phyloP scores from a whole-genome alignment of 2,888 invertebrate genomes.

The Ormia ochracea region DNA sequence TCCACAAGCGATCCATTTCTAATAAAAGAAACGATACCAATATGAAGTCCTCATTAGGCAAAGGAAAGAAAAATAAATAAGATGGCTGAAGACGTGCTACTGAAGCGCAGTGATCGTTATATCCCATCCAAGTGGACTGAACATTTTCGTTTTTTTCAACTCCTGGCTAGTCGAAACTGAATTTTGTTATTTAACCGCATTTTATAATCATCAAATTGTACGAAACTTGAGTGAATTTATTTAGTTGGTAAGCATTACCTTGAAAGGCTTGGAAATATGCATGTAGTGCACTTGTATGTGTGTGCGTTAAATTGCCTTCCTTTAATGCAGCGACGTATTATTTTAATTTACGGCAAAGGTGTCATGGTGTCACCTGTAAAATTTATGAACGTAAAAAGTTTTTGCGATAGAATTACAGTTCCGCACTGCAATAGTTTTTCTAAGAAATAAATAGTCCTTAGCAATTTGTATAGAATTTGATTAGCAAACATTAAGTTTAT shows the following conservation, averaged over 20 bases:
- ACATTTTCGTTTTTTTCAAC: background rate
- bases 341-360: constrained; percentile 31
- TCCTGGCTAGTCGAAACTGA: background rate
- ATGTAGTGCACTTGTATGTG: too few relatives aligned
- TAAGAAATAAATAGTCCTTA: background rate
- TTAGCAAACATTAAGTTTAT: background rate
- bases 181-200: background rate
- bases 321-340: background rate
- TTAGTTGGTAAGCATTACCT: background rate
- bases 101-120: too few relatives aligned
- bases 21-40: too few relatives aligned
- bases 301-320: too few relatives aligned
- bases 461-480: constrained; percentile 44
- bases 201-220: background rate
- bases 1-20: too few relatives aligned
- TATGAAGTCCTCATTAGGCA: too few relatives aligned
- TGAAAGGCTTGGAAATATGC: background rate
- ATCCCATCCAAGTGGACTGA: background rate
- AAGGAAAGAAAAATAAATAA: too few relatives aligned
- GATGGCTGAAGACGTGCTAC: too few relatives aligned
- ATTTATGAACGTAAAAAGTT: constrained; percentile 34
- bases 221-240: background rate
- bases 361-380: constrained; percentile 30
- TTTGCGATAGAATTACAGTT: constrained; percentile 17
- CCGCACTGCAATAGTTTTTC: background rate